Evolutionary conservation across 2,888 invertebrate species (phyloP).

Genomic region (Cephus nigrinus): DNA sequence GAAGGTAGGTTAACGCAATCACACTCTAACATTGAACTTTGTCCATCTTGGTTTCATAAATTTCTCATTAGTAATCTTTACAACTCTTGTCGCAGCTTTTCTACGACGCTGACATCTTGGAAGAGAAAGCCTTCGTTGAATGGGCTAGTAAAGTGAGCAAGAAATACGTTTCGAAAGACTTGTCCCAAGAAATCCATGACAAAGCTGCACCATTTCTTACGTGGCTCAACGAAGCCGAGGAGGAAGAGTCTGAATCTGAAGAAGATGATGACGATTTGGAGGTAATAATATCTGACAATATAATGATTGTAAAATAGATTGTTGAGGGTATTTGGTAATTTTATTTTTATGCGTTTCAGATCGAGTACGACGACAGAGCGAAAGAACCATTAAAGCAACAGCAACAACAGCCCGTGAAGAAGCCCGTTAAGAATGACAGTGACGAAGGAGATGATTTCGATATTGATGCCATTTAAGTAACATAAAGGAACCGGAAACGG

Average conservation of each 20-base stretch:
- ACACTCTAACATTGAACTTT: neutral
- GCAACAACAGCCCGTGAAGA: constrained; percentile 66
- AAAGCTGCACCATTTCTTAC: constrained; percentile 94
- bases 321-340: constrained; percentile 2
- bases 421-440: constrained; percentile 73
- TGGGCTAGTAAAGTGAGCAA: constrained; percentile 96
- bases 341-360: constrained; percentile 66
- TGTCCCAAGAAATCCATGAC: constrained; percentile 90
- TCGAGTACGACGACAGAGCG: constrained; percentile 91
- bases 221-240: constrained; percentile 98
- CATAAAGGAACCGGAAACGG: constrained; percentile 23
- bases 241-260: constrained; percentile 85
- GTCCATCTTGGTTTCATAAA: neutral
- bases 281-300: constrained; percentile 61
- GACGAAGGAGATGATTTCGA: constrained; percentile 84
- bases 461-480: constrained; percentile 88
- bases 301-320: neutral
- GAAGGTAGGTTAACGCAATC: constrained; percentile 69
- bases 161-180: constrained; percentile 92
- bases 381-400: constrained; percentile 79
- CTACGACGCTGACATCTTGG: constrained; percentile 95
- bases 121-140: constrained; percentile 92
- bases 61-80: neutral
- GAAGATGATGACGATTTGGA: constrained; percentile 79
- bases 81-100: constrained; percentile 72